These are phyloP conservation scores for Cnemophilus loriae DNA, from an alignment of 2,113 vertebrate species.

Conservation along the genomic window DNA sequence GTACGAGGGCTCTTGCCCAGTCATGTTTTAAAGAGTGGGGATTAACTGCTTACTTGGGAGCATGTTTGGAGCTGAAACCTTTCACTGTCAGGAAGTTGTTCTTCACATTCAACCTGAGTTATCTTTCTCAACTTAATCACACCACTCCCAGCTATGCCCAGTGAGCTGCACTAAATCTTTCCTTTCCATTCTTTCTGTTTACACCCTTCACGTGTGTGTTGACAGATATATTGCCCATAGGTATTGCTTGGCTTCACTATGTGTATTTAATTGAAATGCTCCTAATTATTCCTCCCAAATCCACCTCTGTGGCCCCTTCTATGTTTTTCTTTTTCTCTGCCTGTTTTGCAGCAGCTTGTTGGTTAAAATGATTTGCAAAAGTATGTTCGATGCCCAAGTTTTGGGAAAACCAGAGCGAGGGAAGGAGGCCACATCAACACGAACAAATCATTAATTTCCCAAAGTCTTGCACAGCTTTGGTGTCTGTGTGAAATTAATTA, in stretches of 20 bases:
- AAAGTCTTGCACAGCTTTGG: not conserved
- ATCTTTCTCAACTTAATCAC: constrained; percentile 54
- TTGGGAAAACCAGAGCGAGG: not conserved
- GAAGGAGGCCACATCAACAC: not conserved
- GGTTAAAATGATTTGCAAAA: not conserved
- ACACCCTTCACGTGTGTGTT: constrained; percentile 37
- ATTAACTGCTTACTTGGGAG: constrained; percentile 43
- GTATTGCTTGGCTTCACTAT: constrained; percentile 19
- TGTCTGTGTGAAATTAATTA: not conserved
- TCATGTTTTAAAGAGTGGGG: constrained; percentile 28
- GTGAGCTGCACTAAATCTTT: constrained; percentile 46
- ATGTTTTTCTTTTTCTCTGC: not conserved
- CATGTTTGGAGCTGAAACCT: constrained; percentile 42
- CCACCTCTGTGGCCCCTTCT: not conserved
- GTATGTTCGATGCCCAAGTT: accelerated
- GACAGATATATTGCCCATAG: constrained; percentile 43
- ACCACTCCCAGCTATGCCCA: constrained; percentile 59
- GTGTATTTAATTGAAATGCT: constrained; percentile 37
- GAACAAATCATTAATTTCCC: not conserved
- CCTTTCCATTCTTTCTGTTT: constrained; percentile 37
- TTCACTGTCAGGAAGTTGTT: constrained; percentile 48
- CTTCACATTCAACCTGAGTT: constrained; percentile 44
- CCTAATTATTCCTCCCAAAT: constrained; percentile 33
- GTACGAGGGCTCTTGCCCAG: constrained; percentile 7
- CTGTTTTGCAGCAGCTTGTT: not conserved